phyloP scores from a whole-genome alignment of 2,797 vertebrate genomes.

The Trematocara caparti region DNA sequence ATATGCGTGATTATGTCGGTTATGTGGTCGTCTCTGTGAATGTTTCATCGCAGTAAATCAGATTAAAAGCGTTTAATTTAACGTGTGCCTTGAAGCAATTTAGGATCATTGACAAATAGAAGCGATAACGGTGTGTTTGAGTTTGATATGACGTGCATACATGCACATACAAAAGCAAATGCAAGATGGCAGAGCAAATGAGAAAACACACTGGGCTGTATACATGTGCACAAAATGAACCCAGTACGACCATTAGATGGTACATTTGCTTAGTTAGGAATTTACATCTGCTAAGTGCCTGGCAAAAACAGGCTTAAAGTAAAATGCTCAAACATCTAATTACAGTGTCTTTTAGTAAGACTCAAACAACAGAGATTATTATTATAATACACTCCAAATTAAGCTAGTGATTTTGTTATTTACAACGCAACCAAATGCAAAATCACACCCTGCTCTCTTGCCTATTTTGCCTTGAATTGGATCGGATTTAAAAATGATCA shows the following conservation, averaged over 20 bases:
- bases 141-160: neutral
- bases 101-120: neutral
- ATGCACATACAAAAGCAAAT: neutral
- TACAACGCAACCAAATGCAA: neutral
- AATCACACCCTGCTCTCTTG: neutral
- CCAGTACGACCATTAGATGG: neutral
- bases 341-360: neutral
- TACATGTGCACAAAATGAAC: neutral
- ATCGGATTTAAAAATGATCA: neutral
- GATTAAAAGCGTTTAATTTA: constrained; percentile 12
- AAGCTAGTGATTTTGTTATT: neutral
- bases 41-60: neutral
- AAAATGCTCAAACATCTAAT: neutral
- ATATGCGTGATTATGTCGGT: neutral
- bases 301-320: neutral
- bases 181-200: neutral
- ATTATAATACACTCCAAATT: neutral
- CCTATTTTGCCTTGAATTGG: neutral
- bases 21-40: neutral
- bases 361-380: neutral
- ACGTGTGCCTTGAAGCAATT: neutral
- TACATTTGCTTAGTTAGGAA: neutral
- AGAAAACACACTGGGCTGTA: neutral
- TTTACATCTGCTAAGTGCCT: neutral
- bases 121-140: neutral